A percentile compares a stretch with the other conserved stretches of the same genome.
phyloP scores from a whole-genome alignment of 1,140 invertebrate genomes.

The Paracyclopina nana region DNA sequence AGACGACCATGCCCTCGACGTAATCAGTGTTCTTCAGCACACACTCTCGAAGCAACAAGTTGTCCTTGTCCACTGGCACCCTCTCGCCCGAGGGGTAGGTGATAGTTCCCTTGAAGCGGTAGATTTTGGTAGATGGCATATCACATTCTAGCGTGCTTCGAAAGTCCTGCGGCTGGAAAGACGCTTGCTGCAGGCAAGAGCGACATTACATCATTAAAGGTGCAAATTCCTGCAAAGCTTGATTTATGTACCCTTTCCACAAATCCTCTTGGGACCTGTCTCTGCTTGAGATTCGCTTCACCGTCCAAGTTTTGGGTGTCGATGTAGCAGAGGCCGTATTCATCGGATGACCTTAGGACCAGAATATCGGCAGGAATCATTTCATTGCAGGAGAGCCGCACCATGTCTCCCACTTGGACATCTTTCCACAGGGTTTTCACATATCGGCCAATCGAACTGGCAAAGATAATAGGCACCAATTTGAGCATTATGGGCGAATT shows the following conservation, averaged over 20 bases:
- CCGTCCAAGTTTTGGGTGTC: conserved; percentile 66
- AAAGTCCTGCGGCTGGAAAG: conserved; percentile 60
- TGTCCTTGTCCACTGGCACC: conserved; percentile 71
- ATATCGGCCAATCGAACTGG: conserved; percentile 59
- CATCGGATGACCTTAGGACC: conserved; percentile 67
- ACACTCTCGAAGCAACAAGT: conserved; percentile 80
- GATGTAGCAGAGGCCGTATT: conserved; percentile 84
- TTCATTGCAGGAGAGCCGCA: conserved; percentile 90
- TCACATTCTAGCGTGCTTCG: conserved; percentile 68
- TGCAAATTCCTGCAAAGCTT: too few species aligned
- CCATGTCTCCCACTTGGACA: conserved; percentile 74
- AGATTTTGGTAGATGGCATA: conserved; percentile 81
- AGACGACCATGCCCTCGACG: conserved; percentile 89
- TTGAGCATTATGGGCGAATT: neutral
- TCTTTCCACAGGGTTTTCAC: conserved; percentile 67
- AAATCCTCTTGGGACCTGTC: conserved; percentile 56
- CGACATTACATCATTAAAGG: conserved; percentile 3
- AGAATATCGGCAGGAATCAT: conserved; percentile 87
- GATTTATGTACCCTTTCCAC: conserved; percentile 33
- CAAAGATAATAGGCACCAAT: conserved; percentile 21
- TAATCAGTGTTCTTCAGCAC: conserved; percentile 79
- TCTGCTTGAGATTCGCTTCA: conserved; percentile 95
- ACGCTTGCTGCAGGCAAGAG: conserved; percentile 36
- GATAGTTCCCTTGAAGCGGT: conserved; percentile 58
- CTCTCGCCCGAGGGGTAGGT: conserved; percentile 53